These are phyloP conservation scores for Eulemur macaco DNA, from an alignment of 2,113 vertebrate genomes.

Conservation along the genomic window DNA sequence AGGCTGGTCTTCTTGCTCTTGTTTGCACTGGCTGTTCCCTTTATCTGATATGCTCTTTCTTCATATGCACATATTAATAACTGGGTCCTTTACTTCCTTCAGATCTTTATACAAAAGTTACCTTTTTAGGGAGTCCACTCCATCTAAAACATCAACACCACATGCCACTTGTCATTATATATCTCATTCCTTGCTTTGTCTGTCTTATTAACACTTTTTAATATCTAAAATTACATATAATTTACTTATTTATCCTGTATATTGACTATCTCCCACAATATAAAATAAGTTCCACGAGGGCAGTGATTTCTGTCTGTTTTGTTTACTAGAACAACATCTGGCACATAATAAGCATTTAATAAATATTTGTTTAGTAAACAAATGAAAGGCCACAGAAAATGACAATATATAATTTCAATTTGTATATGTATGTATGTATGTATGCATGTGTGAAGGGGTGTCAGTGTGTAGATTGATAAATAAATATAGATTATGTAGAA, in stretches of 20 bases:
- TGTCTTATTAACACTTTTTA: background rate
- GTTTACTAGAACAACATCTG: background rate
- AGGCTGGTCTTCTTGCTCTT: background rate
- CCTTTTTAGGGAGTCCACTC: background rate
- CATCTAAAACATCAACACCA: background rate
- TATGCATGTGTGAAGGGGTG: background rate
- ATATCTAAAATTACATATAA: background rate
- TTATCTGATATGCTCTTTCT: background rate
- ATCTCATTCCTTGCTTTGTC: background rate
- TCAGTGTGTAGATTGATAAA: background rate
- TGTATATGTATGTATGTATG: background rate
- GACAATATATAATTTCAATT: background rate
- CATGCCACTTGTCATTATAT: background rate
- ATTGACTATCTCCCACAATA: background rate
- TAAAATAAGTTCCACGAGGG: background rate
- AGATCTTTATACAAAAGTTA: background rate
- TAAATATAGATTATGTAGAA: background rate
- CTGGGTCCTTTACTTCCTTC: background rate
- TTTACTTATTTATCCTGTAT: background rate
- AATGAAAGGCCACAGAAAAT: constrained; percentile 39
- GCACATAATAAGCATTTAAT: background rate
- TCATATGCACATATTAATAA: background rate
- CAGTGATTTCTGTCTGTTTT: background rate
- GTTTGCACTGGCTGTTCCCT: background rate
- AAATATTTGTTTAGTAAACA: constrained; percentile 48